Conservation (phyloP, 2,113 vertebrate species). For the Eudorcas thomsonii region DNA sequence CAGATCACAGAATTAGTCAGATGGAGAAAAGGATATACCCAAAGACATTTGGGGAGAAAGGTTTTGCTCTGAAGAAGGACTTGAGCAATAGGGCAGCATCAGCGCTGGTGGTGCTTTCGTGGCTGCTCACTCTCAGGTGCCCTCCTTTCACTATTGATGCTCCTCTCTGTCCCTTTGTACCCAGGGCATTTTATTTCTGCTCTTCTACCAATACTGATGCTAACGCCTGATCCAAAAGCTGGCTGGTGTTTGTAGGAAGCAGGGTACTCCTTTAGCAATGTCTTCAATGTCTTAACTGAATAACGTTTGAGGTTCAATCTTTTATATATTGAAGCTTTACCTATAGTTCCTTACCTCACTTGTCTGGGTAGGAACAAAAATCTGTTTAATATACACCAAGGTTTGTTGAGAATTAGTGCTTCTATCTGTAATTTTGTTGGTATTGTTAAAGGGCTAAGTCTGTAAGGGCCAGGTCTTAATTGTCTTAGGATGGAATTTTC, state of each 20-base stretch:
- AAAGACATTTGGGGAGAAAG: not conserved
- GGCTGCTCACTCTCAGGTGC: not conserved
- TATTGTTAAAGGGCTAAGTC: not conserved
- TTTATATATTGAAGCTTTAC: not conserved
- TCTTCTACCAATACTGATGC: not conserved
- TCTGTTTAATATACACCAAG: not conserved
- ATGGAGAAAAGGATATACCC: not conserved
- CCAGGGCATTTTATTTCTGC: not conserved
- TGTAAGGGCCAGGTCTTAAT: not conserved
- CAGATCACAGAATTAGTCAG: not conserved
- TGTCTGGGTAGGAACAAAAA: not conserved
- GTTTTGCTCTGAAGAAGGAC: not conserved
- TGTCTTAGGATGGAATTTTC: not conserved
- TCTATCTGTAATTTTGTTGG: not conserved
- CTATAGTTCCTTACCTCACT: not conserved
- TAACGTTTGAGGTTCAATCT: not conserved
- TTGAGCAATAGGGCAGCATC: no score
- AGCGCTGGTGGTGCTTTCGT: fast-evolving
- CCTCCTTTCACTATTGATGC: not conserved
- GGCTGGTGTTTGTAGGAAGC: not conserved
- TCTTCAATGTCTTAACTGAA: not conserved
- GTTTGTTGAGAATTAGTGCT: not conserved
- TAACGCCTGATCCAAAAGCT: not conserved
- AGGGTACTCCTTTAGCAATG: not conserved
- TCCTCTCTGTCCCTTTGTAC: not conserved